Percentiles rank a stretch among this genome's conserved stretches.
Conservation (phyloP, 2,797 vertebrate species). For the Xerus rutilus region DNA sequence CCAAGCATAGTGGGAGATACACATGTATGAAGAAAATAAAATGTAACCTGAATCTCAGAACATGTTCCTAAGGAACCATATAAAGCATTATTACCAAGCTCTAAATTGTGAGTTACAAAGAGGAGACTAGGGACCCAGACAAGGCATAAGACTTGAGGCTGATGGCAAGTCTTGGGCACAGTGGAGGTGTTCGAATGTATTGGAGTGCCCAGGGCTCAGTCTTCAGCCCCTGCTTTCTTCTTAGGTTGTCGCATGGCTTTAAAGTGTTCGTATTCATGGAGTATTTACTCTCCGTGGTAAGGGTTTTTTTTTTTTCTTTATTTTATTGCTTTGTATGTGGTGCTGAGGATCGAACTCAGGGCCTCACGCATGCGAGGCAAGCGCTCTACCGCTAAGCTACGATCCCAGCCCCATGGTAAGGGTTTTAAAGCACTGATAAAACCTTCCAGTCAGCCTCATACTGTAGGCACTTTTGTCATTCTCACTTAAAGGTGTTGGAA, state of each 20-base stretch:
- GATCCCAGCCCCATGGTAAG: not conserved
- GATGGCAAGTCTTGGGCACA: not conserved
- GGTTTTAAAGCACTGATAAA: not conserved
- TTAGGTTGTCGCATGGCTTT: not conserved
- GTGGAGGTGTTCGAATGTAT: not conserved
- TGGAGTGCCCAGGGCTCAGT: not conserved
- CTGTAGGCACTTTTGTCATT: not conserved
- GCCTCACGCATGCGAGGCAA: too few relatives aligned
- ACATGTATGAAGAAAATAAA: not conserved
- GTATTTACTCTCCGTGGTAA: not conserved
- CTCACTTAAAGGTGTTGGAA: conserved; percentile 2
- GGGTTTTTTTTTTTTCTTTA: too few relatives aligned
- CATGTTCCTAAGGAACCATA: not conserved
- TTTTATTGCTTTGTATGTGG: too few relatives aligned
- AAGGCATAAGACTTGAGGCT: not conserved
- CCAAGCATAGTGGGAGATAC: not conserved
- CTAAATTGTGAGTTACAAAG: not conserved
- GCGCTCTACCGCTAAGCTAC: too few relatives aligned
- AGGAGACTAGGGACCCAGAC: not conserved
- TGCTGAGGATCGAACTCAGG: too few relatives aligned
- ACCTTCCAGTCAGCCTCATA: not conserved
- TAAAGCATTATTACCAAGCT: not conserved
- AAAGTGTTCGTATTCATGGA: not conserved
- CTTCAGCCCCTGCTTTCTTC: not conserved
- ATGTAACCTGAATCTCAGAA: not conserved